These are phyloP conservation scores for Campylomormyrus numenius DNA, from an alignment of 2,113 vertebrate species.

Conservation along the genomic window DNA sequence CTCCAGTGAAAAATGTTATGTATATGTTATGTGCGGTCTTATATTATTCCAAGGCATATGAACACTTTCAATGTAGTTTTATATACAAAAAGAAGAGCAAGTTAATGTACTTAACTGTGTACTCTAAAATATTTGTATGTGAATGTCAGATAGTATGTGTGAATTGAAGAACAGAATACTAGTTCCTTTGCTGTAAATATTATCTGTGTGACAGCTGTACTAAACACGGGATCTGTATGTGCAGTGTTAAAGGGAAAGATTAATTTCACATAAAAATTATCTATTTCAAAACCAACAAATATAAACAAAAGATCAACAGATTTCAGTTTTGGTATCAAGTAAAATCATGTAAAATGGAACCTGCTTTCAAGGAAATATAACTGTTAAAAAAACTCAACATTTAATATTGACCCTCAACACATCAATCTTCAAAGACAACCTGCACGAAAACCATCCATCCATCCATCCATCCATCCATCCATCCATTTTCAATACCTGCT, in stretches of 20 bases:
- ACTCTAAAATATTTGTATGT: neutral
- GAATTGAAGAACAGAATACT: neutral
- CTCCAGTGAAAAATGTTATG: neutral
- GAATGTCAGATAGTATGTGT: neutral
- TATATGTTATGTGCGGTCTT: neutral
- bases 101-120: neutral
- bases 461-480: neutral
- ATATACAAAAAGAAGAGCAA: neutral
- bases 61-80: neutral
- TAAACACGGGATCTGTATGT: neutral
- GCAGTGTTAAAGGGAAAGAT: neutral
- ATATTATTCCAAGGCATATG: neutral
- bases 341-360: neutral
- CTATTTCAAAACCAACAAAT: neutral
- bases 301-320: neutral
- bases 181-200: neutral
- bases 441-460: neutral
- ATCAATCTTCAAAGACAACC: neutral
- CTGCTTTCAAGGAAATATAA: neutral
- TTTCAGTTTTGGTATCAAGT: neutral
- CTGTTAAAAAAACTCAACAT: neutral
- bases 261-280: neutral
- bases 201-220: neutral
- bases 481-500: neutral
- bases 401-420: neutral